phyloP scores from a whole-genome alignment of 2,888 invertebrate genomes.

The Coremacera marginata region DNA sequence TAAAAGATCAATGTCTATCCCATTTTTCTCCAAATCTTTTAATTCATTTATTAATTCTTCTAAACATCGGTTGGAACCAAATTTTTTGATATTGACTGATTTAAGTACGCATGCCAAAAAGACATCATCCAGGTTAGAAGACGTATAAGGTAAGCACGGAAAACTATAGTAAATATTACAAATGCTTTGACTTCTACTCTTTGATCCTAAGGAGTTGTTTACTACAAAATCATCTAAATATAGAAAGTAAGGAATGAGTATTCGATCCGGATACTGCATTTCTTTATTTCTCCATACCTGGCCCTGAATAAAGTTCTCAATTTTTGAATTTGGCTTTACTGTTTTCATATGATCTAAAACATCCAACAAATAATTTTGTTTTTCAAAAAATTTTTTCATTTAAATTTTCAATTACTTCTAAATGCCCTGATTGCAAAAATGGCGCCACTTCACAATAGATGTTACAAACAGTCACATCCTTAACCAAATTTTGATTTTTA shows the following conservation, averaged over 20 bases:
- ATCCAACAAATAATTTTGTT: neutral
- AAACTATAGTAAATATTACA: too few relatives aligned
- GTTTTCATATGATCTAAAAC: neutral
- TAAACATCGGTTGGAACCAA: neutral
- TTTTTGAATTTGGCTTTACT: neutral
- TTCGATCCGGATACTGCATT: too few relatives aligned
- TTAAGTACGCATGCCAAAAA: too few relatives aligned
- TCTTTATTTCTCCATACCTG: too few relatives aligned
- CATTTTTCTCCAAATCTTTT: neutral
- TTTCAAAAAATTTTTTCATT: neutral
- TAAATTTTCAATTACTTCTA: neutral
- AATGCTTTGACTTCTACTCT: too few relatives aligned
- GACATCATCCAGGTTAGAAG: too few relatives aligned
- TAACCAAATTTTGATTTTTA: neutral
- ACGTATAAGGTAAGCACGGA: too few relatives aligned
- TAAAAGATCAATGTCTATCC: too few relatives aligned
- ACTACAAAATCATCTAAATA: too few relatives aligned
- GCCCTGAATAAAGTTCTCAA: neutral
- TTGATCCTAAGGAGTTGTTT: too few relatives aligned
- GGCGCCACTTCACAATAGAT: neutral
- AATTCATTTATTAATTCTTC: neutral
- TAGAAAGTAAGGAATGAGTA: too few relatives aligned
- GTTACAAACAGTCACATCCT: neutral
- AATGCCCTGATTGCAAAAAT: neutral
- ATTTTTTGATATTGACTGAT: neutral